A percentile compares a stretch with the other conserved stretches of the same genome.
These are phyloP conservation scores for Bombyx mori DNA, from an alignment of 1,140 invertebrate genomes.

Conservation along the genomic window DNA sequence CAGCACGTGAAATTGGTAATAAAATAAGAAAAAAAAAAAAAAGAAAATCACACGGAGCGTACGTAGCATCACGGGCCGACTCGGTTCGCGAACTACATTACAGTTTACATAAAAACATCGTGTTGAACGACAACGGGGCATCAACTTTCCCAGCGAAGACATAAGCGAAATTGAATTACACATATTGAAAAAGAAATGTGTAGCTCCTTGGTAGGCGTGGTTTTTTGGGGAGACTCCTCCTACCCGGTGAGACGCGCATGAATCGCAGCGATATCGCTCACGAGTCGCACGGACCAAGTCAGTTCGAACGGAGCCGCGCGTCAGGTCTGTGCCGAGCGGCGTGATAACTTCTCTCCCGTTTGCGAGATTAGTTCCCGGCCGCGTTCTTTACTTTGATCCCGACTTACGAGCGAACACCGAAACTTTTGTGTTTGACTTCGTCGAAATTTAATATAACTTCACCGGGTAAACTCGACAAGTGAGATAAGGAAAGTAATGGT, in stretches of 20 bases:
- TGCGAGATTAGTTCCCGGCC: slow-evolving; percentile 29
- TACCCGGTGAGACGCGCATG: slow-evolving; percentile 53
- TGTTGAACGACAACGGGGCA: slow-evolving; percentile 68
- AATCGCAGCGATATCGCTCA: slow-evolving; percentile 35
- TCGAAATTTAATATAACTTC: slow-evolving; percentile 32
- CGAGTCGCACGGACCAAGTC: slow-evolving; percentile 30
- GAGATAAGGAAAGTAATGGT: slow-evolving; percentile 22
- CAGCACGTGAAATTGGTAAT: slow-evolving; percentile 56
- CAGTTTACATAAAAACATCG: slow-evolving; percentile 71
- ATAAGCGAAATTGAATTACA: slow-evolving; percentile 72
- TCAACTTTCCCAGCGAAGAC: slow-evolving; percentile 71
- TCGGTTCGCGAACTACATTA: slow-evolving; percentile 66
- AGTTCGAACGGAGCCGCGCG: slow-evolving; percentile 34
- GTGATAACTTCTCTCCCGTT: slow-evolving; percentile 37
- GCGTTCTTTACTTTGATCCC: slow-evolving; percentile 21
- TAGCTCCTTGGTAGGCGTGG: slow-evolving; percentile 69
- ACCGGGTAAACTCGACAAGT: slow-evolving; percentile 23
- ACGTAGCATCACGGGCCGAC: slow-evolving; percentile 48
- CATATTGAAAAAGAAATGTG: slow-evolving; percentile 72
- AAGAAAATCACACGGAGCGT: slow-evolving; percentile 50
- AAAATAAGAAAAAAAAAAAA: slow-evolving; percentile 27
- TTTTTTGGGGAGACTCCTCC: slow-evolving; percentile 55
- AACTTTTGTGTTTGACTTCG: slow-evolving; percentile 31
- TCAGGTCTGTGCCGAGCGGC: slow-evolving; percentile 29
- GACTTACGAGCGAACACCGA: slow-evolving; percentile 12